phyloP scores from a whole-genome alignment of 2,888 invertebrate species.

The Amblyjoppa proteus region DNA sequence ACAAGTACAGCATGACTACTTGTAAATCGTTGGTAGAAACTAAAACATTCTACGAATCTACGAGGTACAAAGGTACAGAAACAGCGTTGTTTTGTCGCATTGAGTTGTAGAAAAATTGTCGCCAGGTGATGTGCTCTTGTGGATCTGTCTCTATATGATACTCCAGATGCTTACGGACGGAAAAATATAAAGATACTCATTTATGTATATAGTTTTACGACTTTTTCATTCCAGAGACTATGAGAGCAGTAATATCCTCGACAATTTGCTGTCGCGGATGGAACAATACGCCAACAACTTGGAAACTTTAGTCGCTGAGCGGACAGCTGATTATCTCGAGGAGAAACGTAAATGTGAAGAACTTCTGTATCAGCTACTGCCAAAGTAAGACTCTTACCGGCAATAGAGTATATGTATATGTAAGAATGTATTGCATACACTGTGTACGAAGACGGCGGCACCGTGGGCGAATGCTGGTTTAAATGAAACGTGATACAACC shows the following conservation, averaged over 20 bases:
- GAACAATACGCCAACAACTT: constrained; percentile 99
- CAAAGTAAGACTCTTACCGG: constrained; percentile 89
- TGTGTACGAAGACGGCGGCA: background rate
- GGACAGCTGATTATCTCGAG: constrained; percentile 98
- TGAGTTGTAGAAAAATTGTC: no score
- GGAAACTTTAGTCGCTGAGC: constrained; percentile 97
- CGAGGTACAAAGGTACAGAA: no score
- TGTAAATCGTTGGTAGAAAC: no score
- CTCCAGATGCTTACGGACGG: background rate
- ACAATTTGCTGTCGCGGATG: constrained; percentile 98
- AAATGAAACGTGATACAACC: constrained; percentile 27
- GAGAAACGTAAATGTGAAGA: constrained; percentile 99
- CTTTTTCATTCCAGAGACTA: constrained; percentile 88
- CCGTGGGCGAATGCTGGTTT: constrained; percentile 17
- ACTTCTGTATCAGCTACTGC: constrained; percentile 97
- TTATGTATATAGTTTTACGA: background rate
- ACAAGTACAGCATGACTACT: no score
- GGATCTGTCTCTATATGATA: background rate
- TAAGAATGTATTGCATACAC: background rate
- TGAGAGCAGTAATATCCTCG: constrained; percentile 96
- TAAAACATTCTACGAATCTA: no score
- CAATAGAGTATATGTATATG: background rate
- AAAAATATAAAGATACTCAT: background rate
- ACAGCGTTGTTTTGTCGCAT: no score
- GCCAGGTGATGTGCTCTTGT: background rate